Evolutionary conservation across 2,888 invertebrate genomes (phyloP).

Genomic region (Cosmia trapezina): DNA sequence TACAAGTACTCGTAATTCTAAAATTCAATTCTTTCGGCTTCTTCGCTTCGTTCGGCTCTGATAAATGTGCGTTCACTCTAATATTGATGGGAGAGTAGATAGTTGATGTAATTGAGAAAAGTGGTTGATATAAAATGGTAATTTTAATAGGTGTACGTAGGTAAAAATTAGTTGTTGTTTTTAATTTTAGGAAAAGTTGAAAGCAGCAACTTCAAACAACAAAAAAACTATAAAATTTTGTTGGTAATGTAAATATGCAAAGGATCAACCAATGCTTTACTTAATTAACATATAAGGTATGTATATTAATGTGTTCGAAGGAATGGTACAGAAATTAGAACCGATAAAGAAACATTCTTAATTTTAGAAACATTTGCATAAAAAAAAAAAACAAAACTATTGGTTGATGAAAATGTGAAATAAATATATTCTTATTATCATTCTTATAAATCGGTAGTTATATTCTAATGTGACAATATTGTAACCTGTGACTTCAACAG

Average conservation of each 20-base stretch:
- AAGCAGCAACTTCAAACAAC: no score
- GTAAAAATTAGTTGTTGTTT: neutral
- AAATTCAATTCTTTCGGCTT: no score
- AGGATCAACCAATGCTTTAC: neutral
- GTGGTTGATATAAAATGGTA: neutral
- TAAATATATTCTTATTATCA: no score
- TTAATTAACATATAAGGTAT: neutral
- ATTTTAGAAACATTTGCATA: neutral
- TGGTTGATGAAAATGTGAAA: no score
- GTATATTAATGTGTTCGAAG: neutral
- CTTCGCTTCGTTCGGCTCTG: no score
- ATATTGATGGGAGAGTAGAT: conserved; percentile 12
- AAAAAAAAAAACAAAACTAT: no score
- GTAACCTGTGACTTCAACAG: neutral
- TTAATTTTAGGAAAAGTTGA: no score
- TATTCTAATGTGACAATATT: neutral
- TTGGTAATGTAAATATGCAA: no score
- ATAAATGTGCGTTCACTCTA: no score
- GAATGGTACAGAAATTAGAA: neutral
- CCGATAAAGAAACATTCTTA: neutral
- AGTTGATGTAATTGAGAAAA: neutral
- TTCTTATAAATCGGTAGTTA: neutral
- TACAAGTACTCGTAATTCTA: no score
- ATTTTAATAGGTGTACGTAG: neutral
- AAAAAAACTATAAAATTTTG: no score